Evolutionary conservation across 2,888 invertebrate species (phyloP), one percentile per base, ranked within the genome.

Genomic region (Chelonus formosanus): DNA sequence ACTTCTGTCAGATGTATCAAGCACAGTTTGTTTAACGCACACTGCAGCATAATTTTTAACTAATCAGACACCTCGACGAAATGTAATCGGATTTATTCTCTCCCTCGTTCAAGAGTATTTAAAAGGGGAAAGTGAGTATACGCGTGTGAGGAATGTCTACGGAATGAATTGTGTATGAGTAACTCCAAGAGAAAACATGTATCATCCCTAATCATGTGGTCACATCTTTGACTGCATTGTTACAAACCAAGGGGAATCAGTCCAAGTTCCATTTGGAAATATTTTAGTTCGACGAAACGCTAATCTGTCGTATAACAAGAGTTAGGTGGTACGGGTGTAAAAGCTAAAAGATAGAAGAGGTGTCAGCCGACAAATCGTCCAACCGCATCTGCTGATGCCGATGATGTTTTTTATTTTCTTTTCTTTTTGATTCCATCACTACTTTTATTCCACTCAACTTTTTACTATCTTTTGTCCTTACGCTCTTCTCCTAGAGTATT

Each of bases 311-410:
- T 47, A 43, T 65, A 59, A 53, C 48, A 61, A 60, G 47, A 63
- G 67, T 66, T 61, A 61, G 61, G 56, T 47, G n/a, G 34, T 58
- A 52, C 58, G 67, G 64, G 59, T 65, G 67, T 68, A 66, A 71
- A 70, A 67, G 61, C 69, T 62, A 59, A 6, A 47, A 67, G 63
- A 71, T 65, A 63, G 67, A 68, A 74, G 70, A 71, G 69, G 68
- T 70, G 67, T 69, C 70, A 64, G 71, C 61, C 70, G 65, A 68
- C 63, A 66, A 70, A 69, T 69, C 67, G 69, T 61, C 67, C 63
- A 65, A 63, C 52, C 63, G 63, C 71, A 68, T 72, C 68, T 69
- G 70, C 67, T 56, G 60, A 32, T 54, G 62, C 44, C 34, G 59
- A 52, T 44, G 59, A 63, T 59, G 54, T 61, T 47, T 43, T 63